These are phyloP conservation scores for Sternarchorhynchus goeldii DNA, from an alignment of 2,797 vertebrate genomes.

Conservation along the genomic window DNA sequence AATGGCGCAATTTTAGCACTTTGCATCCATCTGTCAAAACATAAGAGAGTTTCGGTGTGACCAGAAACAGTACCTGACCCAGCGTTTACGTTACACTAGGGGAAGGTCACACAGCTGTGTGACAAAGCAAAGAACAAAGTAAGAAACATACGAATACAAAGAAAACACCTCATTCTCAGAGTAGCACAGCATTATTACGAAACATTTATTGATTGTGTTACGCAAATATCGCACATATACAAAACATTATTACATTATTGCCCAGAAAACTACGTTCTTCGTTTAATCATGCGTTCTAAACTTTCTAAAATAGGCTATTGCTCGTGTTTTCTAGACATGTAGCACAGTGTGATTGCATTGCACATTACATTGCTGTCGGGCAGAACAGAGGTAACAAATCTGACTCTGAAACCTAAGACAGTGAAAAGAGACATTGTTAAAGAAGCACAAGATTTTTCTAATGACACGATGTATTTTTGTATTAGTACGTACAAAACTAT, in stretches of 20 bases:
- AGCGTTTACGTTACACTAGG: slow-evolving; percentile 66
- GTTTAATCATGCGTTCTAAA: neutral
- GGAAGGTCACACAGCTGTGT: slow-evolving; percentile 68
- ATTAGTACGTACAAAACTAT: neutral
- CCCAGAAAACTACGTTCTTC: neutral
- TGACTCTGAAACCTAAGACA: too few relatives aligned
- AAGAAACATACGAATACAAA: neutral
- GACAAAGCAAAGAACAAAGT: slow-evolving; percentile 39
- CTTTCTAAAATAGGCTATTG: too few relatives aligned
- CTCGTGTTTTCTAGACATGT: too few relatives aligned
- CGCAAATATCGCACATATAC: slow-evolving; percentile 20
- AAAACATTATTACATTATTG: neutral
- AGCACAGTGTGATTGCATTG: too few relatives aligned
- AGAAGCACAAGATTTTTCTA: too few relatives aligned
- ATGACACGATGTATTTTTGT: neutral
- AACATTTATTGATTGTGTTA: slow-evolving; percentile 46
- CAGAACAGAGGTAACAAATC: too few relatives aligned
- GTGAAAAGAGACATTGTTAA: too few relatives aligned
- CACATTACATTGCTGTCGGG: too few relatives aligned
- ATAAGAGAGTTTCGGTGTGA: slow-evolving; percentile 54
- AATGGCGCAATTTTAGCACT: slow-evolving; percentile 70
- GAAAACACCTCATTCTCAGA: neutral
- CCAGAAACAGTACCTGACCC: slow-evolving; percentile 71
- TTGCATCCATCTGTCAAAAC: slow-evolving; percentile 70
- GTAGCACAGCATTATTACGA: slow-evolving; percentile 52